phyloP scores from a whole-genome alignment of 2,888 invertebrate species.

The Tanytarsus gracilentus region DNA sequence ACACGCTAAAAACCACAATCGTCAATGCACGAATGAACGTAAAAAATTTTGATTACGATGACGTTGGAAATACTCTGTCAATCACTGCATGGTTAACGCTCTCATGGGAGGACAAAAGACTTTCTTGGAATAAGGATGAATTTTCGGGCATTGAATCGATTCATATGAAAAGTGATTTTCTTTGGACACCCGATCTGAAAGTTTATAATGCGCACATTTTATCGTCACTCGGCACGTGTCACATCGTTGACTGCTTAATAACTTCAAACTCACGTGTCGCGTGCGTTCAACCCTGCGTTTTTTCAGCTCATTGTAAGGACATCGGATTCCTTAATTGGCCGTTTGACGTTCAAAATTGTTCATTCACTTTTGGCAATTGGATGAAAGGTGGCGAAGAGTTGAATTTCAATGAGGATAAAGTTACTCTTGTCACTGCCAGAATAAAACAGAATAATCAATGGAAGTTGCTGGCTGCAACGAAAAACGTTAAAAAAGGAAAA shows the following conservation, averaged over 20 bases:
- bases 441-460: slow-evolving; percentile 52
- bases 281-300: slow-evolving; percentile 12
- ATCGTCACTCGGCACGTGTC: background rate
- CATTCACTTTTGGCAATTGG: slow-evolving; percentile 57
- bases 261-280: background rate
- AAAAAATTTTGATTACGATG: slow-evolving; percentile 22
- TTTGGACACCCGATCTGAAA: slow-evolving; percentile 16
- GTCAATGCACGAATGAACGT: background rate
- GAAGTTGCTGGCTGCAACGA: slow-evolving; percentile 45
- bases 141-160: background rate
- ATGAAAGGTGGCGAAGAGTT: slow-evolving; percentile 50
- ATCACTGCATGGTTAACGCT: slow-evolving; percentile 5
- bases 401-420: slow-evolving; percentile 36
- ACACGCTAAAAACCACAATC: background rate
- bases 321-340: slow-evolving; percentile 55
- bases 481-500: slow-evolving; percentile 45
- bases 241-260: slow-evolving; percentile 6
- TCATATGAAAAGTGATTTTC: background rate
- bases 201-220: slow-evolving; percentile 18
- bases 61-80: background rate
- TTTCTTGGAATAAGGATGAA: slow-evolving; percentile 12
- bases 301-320: slow-evolving; percentile 42
- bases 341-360: slow-evolving; percentile 57
- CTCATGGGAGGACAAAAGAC: background rate
- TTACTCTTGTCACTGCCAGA: slow-evolving; percentile 34